Evolutionary conservation across 2,888 invertebrate species (phyloP).

Genomic region (Caenorhabditis sp.): DNA sequence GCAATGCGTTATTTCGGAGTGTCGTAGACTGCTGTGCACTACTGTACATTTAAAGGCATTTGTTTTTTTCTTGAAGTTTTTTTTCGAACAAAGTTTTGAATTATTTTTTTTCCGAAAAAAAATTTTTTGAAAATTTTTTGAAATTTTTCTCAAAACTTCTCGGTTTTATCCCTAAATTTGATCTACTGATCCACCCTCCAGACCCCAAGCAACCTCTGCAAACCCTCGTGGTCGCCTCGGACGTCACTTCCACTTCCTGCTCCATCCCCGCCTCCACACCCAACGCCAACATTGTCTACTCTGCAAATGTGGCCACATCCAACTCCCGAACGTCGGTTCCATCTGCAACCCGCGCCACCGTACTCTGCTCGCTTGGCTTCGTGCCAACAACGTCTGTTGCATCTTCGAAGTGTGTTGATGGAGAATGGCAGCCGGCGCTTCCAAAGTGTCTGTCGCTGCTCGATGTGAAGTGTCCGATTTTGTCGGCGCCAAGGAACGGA

Average conservation of each 20-base stretch:
- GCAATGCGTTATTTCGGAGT: no score
- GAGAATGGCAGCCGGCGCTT: conserved; percentile 57
- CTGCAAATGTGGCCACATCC: conserved; percentile 46
- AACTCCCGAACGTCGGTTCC: conserved; percentile 39
- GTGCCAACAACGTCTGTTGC: conserved; percentile 53
- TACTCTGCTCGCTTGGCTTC: conserved; percentile 65
- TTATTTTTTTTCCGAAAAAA: no score
- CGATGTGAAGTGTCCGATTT: conserved; percentile 58
- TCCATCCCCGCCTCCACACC: conserved; percentile 31
- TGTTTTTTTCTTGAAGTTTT: no score
- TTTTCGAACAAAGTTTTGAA: no score
- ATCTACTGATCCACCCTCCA: not conserved
- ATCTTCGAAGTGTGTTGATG: conserved; percentile 53
- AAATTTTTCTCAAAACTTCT: no score
- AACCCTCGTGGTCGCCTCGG: conserved; percentile 14
- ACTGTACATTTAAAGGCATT: no score
- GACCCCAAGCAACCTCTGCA: conserved; percentile 23
- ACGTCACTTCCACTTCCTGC: conserved; percentile 31
- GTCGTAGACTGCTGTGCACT: no score
- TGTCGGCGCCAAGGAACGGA: conserved; percentile 59
- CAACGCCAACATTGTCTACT: conserved; percentile 59
- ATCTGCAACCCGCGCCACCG: conserved; percentile 64
- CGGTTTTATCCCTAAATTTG: not conserved
- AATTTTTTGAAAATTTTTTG: no score
- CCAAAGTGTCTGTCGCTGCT: conserved; percentile 52